Evolutionary conservation across 2,888 invertebrate species (phyloP).

Genomic region (Pyrrhosoma nymphula): DNA sequence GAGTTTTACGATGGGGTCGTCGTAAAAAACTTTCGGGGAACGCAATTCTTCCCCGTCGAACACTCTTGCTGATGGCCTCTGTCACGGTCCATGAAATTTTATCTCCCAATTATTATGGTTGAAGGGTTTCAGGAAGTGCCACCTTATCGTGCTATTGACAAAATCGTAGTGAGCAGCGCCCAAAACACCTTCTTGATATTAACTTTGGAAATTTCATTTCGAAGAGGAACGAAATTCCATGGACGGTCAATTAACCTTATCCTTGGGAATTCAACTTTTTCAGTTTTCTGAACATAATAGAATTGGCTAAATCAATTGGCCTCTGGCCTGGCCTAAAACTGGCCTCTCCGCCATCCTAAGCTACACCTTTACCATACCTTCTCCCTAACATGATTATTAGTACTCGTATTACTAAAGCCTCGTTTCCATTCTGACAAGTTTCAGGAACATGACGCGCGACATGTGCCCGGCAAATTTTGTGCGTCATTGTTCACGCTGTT

Average conservation of each 20-base stretch:
- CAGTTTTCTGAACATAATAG: too few relatives aligned
- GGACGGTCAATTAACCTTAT: neutral
- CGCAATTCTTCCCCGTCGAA: neutral
- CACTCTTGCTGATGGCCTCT: neutral
- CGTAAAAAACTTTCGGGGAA: neutral
- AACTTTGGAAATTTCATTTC: neutral
- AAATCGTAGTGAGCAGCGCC: neutral
- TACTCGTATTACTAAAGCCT: too few relatives aligned
- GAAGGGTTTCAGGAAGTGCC: neutral
- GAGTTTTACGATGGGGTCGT: neutral
- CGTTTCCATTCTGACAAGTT: too few relatives aligned
- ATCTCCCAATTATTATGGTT: neutral
- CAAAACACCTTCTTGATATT: neutral
- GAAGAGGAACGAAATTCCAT: neutral
- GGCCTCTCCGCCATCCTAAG: too few relatives aligned
- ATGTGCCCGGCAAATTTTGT: too few relatives aligned
- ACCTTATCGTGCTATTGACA: neutral
- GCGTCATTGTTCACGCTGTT: too few relatives aligned
- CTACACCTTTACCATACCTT: too few relatives aligned
- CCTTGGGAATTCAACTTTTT: too few relatives aligned
- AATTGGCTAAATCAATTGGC: too few relatives aligned
- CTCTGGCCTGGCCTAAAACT: too few relatives aligned
- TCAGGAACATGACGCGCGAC: too few relatives aligned
- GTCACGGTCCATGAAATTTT: neutral
- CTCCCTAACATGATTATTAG: too few relatives aligned